Base-by-base conservation (phyloP, 1,140 invertebrate species). In the Bombus affinis region DNA sequence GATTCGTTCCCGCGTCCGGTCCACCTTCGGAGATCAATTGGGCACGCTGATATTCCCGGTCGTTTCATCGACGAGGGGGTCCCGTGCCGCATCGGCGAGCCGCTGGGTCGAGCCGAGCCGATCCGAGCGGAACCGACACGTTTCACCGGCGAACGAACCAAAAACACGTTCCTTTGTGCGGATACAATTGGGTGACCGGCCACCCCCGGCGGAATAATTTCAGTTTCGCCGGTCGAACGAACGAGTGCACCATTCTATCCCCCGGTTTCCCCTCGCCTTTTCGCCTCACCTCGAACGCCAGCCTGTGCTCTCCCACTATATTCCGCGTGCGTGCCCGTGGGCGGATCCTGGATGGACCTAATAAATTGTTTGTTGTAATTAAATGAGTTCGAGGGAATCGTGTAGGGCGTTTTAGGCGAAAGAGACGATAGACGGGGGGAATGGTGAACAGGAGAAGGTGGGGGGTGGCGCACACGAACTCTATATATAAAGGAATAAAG, bases 351-450 rank as follows among this genome's bases (percentile, higher is more conserved):
- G 92, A 94, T 93, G 93, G 92, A 93, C 92, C 94, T 94, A 95
- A 95, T 95, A 95, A 95, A 95, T 95, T 95, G 94, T 95, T 95
- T 95, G 94, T 94, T 93, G 94, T 95, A 95, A 95, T 95, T 95
- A 95, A 95, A 94, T 94, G 94, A 95, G 93, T 94, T 93, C 91
- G 93, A 92, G 94, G 93, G 94, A 92, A 93, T 94, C 93, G 93
- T 93, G 94, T 94, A 92, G 92, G 93, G 91, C 88, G 89, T 86
- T 86, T 86, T 86, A 83, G 83, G 85, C 85, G 83, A 66, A 44
- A n/a, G 86, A 59, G 79, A 44, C 57, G 57, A 28, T 22, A 18
- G 47, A 53, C 47, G 59, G 71, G 76, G 62, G 35, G 32, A 22
- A 10, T 22, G 35, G 59, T n/a, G 47, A 53, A 62, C 35, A 22